Conservation (phyloP, 1,140 invertebrate species). For the Zaprionus tsacasi region DNA sequence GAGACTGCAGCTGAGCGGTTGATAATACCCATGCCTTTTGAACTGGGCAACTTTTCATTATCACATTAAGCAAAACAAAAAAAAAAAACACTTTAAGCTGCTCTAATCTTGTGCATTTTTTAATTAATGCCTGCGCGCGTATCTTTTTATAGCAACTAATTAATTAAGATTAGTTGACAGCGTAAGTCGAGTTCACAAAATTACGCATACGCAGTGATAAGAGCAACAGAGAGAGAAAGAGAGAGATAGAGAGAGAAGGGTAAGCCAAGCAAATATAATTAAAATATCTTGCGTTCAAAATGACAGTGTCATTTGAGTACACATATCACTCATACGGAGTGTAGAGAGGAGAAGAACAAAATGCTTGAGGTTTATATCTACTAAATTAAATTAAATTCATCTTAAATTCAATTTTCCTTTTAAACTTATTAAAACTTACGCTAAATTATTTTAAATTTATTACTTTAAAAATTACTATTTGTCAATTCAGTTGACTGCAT, state of each 20-base stretch:
- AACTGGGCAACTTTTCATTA: neutral
- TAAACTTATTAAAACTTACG: too few relatives aligned
- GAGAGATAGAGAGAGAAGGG: neutral
- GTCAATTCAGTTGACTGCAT: too few relatives aligned
- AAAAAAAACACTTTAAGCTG: neutral
- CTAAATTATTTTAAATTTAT: too few relatives aligned
- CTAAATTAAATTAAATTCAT: too few relatives aligned
- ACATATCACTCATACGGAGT: neutral
- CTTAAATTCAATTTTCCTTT: too few relatives aligned
- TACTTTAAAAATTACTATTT: too few relatives aligned
- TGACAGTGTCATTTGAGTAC: neutral
- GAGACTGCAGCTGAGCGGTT: neutral
- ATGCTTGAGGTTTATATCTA: too few relatives aligned
- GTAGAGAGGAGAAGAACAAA: neutral
- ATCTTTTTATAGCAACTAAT: slow-evolving; percentile 7
- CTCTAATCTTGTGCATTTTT: neutral
- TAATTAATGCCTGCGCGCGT: neutral
- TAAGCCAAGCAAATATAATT: neutral
- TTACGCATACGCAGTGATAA: slow-evolving; percentile 22
- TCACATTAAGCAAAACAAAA: neutral
- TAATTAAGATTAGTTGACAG: slow-evolving; percentile 9
- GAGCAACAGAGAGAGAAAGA: neutral
- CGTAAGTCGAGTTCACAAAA: slow-evolving; percentile 3
- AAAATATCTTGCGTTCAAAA: neutral
- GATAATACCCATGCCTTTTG: neutral